Conservation (phyloP, 2,113 vertebrate genomes). For the Dipodomys ordii region DNA sequence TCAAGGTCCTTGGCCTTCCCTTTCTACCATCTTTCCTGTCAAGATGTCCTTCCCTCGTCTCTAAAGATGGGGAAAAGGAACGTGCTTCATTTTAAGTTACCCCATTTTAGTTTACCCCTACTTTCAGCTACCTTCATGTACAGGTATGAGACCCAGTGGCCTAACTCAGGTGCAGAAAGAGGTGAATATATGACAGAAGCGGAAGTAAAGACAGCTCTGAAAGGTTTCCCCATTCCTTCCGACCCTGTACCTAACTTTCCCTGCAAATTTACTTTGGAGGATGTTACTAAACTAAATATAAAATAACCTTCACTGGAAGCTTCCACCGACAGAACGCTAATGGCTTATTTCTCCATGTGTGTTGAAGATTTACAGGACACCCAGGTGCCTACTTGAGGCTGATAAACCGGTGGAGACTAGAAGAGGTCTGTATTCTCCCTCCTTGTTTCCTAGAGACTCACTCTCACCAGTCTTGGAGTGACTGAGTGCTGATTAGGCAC, state of each 20-base stretch:
- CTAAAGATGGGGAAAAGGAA: too few species aligned
- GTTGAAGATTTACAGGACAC: slow-evolving; percentile 95
- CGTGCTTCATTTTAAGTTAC: too few species aligned
- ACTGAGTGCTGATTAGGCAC: slow-evolving; percentile 6
- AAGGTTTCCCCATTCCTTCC: background rate
- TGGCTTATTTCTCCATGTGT: slow-evolving; percentile 73
- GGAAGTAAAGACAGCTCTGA: background rate
- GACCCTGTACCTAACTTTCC: too few species aligned
- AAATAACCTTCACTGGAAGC: background rate
- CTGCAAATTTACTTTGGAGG: background rate
- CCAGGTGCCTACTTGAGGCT: slow-evolving; percentile 96
- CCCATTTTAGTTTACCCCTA: too few species aligned
- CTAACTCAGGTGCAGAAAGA: too few species aligned
- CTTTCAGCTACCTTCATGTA: too few species aligned
- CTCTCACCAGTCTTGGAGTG: background rate
- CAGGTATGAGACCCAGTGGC: too few species aligned
- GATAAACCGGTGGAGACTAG: slow-evolving; percentile 96
- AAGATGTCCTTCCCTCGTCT: too few species aligned
- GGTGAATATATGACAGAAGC: background rate
- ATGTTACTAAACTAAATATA: background rate
- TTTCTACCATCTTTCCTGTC: too few species aligned
- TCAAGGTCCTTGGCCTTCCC: too few species aligned
- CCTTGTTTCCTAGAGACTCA: background rate
- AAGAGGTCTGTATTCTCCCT: slow-evolving; percentile 90
- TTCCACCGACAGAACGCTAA: slow-evolving; percentile 26